A percentile compares a stretch with the other conserved stretches of the same genome.
phyloP scores from a whole-genome alignment of 2,113 vertebrate genomes.

The Heterotis niloticus region DNA sequence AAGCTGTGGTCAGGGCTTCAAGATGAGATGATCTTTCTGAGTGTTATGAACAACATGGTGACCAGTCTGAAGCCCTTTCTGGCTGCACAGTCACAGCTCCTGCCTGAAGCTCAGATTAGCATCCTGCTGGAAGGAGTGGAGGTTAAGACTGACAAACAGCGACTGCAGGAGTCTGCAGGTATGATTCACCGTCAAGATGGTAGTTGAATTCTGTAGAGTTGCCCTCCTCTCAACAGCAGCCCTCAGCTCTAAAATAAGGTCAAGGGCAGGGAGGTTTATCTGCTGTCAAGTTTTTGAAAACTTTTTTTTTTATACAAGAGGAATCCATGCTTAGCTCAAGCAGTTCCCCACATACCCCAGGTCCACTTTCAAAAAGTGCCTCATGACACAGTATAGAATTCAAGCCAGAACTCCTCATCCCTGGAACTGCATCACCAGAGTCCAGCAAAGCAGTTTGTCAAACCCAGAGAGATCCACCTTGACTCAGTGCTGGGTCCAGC shows the following conservation, averaged over 20 bases:
- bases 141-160: conserved; percentile 75
- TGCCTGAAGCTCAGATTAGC: conserved; percentile 62
- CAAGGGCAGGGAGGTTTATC: neutral
- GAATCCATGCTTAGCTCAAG: too few species aligned
- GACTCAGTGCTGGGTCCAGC: too few species aligned
- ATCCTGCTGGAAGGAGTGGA: conserved; percentile 60
- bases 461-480: too few species aligned
- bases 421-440: too few species aligned
- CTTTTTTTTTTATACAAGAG: too few species aligned
- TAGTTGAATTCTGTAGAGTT: neutral
- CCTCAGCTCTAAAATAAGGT: neutral
- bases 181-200: neutral
- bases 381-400: too few species aligned
- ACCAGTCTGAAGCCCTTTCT: conserved; percentile 69
- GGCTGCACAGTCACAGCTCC: conserved; percentile 60
- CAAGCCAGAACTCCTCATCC: too few species aligned
- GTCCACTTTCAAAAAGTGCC: too few species aligned
- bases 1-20: conserved; percentile 75
- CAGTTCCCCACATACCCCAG: too few species aligned
- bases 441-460: too few species aligned
- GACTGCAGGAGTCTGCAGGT: conserved; percentile 73
- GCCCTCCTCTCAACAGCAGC: neutral
- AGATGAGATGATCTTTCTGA: conserved; percentile 75
- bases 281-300: too few species aligned
- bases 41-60: conserved; percentile 65